phyloP scores from a whole-genome alignment of 2,113 vertebrate species.

The Lipophrys pholis region DNA sequence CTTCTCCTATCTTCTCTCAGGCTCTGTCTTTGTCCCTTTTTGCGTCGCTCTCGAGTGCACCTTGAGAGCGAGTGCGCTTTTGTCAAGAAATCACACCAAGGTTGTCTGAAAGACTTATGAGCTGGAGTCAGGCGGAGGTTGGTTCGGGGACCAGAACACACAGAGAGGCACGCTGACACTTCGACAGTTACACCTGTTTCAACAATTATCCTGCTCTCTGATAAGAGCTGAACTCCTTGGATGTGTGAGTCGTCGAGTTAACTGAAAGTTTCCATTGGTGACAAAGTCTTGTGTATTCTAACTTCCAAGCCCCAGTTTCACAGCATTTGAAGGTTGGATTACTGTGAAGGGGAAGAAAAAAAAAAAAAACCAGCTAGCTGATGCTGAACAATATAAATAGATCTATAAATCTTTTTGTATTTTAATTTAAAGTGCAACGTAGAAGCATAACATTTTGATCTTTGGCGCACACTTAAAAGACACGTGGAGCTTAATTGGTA shows the following conservation, averaged over 20 bases:
- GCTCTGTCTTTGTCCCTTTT: constrained; percentile 78
- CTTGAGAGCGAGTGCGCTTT: constrained; percentile 80
- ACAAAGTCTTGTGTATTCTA: constrained; percentile 73
- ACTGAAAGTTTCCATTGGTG: constrained; percentile 75
- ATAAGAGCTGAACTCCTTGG: constrained; percentile 73
- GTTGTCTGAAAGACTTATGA: constrained; percentile 83
- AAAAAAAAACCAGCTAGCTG: constrained; percentile 35
- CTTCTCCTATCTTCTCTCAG: constrained; percentile 77
- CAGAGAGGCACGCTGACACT: constrained; percentile 65
- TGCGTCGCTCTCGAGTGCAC: constrained; percentile 73
- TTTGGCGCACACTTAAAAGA: constrained; percentile 50
- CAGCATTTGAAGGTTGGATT: constrained; percentile 61
- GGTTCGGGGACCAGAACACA: constrained; percentile 76
- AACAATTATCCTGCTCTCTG: constrained; percentile 80
- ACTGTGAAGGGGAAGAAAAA: constrained; percentile 28
- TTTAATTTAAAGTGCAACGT: constrained; percentile 75
- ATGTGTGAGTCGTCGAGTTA: constrained; percentile 65
- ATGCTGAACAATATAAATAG: constrained; percentile 73
- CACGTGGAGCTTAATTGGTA: constrained; percentile 65
- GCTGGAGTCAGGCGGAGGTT: constrained; percentile 77
- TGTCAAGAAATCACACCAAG: constrained; percentile 83
- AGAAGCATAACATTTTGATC: constrained; percentile 47
- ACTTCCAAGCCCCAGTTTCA: constrained; percentile 72
- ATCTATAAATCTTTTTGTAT: constrained; percentile 65
- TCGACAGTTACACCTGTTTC: constrained; percentile 81